Conservation (phyloP, 1,140 invertebrate species). For the Geopemphigus sp. region DNA sequence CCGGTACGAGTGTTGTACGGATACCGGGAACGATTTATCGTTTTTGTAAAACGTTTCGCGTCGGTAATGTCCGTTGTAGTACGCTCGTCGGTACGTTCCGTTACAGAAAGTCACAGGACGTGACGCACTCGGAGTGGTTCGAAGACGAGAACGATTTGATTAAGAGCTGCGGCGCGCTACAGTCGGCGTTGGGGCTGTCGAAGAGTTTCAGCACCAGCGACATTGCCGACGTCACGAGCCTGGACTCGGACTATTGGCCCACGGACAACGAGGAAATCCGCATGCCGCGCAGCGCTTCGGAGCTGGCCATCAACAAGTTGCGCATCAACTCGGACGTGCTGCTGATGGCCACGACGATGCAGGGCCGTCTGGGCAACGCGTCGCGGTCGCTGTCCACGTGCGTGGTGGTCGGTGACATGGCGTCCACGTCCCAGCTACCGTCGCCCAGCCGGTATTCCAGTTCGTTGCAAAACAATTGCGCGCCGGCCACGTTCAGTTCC, state of each 20-base stretch:
- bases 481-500: slow-evolving; percentile 63
- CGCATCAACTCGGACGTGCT: slow-evolving; percentile 60
- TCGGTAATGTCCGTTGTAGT: too few relatives aligned
- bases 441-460: slow-evolving; percentile 63
- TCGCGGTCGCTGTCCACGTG: slow-evolving; percentile 82
- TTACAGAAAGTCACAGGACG: slow-evolving; percentile 57
- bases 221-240: slow-evolving; percentile 62
- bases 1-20: too few relatives aligned
- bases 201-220: slow-evolving; percentile 80
- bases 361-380: slow-evolving; percentile 61
- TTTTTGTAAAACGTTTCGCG: too few relatives aligned
- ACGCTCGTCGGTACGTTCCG: not conserved
- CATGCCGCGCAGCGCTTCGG: slow-evolving; percentile 60
- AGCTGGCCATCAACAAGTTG: slow-evolving; percentile 64
- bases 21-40: too few relatives aligned
- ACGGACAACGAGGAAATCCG: slow-evolving; percentile 51
- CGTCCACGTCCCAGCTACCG: slow-evolving; percentile 69
- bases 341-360: slow-evolving; percentile 56
- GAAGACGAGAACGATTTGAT: slow-evolving; percentile 77
- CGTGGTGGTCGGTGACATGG: slow-evolving; percentile 75
- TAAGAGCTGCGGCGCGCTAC: slow-evolving; percentile 72
- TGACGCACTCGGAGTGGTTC: slow-evolving; percentile 68
- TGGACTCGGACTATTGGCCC: slow-evolving; percentile 51
- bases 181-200: slow-evolving; percentile 73
- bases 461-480: slow-evolving; percentile 58